Evolutionary conservation across 2,888 invertebrate genomes (phyloP), one percentile per base, ranked within the genome.

Genomic region (Maniola hyperantus): DNA sequence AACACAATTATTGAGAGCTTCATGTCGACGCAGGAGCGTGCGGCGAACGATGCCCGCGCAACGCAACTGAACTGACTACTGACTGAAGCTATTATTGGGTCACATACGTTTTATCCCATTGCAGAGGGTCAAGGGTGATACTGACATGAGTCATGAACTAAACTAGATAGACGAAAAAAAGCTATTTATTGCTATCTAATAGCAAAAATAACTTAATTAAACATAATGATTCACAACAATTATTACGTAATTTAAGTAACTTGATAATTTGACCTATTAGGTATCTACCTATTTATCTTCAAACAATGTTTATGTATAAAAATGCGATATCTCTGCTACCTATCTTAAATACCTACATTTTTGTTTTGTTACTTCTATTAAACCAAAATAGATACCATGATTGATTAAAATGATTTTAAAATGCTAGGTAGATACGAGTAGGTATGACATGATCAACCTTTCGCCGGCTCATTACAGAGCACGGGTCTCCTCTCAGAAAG

Each of bases 1-100:
- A 89, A 78, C 74, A 86, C 54, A 15, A 85, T 55, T 42, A 81
- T 36, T 18, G 76, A 68, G 51, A 84, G 74, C 76, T 83, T 90
- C 91, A 91, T 90, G 62, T 74, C 76, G 4, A 34, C 61, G 53
- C 53, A 13, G 61, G 54, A 18, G 33, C 63, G 63, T 46, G 6
- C 54, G 46, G 65, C 72, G 71, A 65, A 69, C 72, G 74, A 73
- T 59, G 71, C 69, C 62, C 60, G 59, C 64, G 68, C 73, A 71
- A 88, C 83, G n/a, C n/a, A 46, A 46, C 46, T 39, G 4, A 26
- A 26, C 26, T 26, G 26, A 4, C 2, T 26, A 26, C 26, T 1
- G 4, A 48, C 48, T 85, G 82, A 80, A 79, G 73, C 76, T 69
- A 76, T 78, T 74, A 71, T 74, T 77, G 77, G 74, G 79, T 74